Conservation (phyloP, 2,113 vertebrate genomes). For the Bombycilla garrulus region DNA sequence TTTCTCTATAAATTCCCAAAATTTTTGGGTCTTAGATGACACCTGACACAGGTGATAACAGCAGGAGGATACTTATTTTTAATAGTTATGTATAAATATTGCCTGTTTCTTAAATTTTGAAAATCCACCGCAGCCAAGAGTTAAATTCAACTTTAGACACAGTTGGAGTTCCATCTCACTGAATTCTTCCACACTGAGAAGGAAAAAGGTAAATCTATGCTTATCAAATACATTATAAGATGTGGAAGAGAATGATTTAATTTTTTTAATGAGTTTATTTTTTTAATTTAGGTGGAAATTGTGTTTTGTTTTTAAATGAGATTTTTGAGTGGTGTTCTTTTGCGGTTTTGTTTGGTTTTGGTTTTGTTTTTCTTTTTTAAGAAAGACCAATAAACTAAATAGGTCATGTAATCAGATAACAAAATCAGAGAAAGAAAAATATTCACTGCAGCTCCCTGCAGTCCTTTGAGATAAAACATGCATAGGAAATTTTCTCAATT, state of each 20-base stretch:
- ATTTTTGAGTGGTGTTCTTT: neutral
- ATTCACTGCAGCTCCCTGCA: neutral
- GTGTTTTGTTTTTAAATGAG: neutral
- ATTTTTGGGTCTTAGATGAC: neutral
- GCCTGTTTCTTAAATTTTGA: neutral
- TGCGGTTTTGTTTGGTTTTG: neutral
- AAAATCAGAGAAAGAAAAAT: conserved; percentile 1
- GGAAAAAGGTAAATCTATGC: neutral
- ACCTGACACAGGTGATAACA: neutral
- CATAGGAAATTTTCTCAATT: neutral
- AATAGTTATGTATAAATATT: neutral
- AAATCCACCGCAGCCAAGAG: neutral
- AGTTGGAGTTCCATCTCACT: neutral
- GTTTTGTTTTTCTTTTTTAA: neutral
- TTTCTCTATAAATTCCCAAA: neutral
- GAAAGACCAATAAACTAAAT: neutral
- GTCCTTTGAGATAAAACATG: neutral
- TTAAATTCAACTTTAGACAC: neutral
- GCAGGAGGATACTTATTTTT: neutral
- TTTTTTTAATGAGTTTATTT: neutral
- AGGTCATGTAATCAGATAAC: neutral
- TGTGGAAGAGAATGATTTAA: neutral
- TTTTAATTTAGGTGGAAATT: accelerated
- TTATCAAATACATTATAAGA: neutral
- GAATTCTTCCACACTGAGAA: neutral